These are phyloP conservation scores for Clarias platycephalus DNA, from an alignment of 2,797 vertebrate species.

Conservation along the genomic window DNA sequence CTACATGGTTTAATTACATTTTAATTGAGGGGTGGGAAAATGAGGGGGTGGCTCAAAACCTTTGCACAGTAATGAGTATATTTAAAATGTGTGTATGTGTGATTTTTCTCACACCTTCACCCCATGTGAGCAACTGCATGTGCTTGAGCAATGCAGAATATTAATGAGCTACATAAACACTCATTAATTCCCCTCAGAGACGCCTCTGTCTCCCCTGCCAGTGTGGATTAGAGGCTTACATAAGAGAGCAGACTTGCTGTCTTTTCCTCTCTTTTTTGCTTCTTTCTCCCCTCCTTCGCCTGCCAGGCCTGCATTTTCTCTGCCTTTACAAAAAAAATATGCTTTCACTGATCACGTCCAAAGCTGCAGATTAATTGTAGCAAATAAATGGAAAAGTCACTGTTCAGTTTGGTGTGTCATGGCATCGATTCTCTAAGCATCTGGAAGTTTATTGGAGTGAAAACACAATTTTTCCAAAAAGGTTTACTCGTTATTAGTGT, in stretches of 20 bases:
- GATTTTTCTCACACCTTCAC: slow-evolving; percentile 15
- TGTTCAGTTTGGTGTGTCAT: neutral
- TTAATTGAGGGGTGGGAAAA: no score
- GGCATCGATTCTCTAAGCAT: neutral
- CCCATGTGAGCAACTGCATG: slow-evolving; percentile 38
- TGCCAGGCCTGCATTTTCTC: no score
- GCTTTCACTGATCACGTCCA: neutral
- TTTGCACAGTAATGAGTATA: neutral
- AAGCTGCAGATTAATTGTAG: neutral
- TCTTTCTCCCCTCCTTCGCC: slow-evolving; percentile 14
- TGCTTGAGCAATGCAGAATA: slow-evolving; percentile 44
- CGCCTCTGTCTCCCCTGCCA: slow-evolving; percentile 50
- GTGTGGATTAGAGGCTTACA: slow-evolving; percentile 63
- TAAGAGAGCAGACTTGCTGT: slow-evolving; percentile 56
- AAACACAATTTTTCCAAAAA: neutral
- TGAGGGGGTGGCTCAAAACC: no score
- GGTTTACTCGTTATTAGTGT: no score
- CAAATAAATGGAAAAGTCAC: neutral
- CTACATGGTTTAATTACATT: no score
- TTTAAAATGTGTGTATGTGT: neutral
- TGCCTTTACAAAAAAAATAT: neutral
- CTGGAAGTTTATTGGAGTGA: neutral
- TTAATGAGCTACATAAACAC: slow-evolving; percentile 58
- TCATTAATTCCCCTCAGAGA: slow-evolving; percentile 56
- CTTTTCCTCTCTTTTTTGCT: slow-evolving; percentile 33